These are phyloP conservation scores for Conomelus anceps DNA, from an alignment of 2,888 invertebrate species.

Conservation along the genomic window DNA sequence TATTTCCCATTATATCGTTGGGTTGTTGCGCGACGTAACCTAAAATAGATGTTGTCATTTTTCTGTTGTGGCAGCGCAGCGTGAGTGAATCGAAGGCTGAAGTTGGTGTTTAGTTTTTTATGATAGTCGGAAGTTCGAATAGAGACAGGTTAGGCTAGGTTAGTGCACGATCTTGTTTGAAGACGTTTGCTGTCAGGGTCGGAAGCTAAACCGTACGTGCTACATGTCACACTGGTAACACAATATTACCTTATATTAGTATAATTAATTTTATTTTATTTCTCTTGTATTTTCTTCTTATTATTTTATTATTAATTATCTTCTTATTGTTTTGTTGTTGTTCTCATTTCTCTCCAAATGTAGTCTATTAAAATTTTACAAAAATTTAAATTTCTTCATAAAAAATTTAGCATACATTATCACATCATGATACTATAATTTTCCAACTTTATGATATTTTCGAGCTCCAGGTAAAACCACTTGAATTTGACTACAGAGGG, in stretches of 20 bases:
- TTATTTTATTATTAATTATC: no score
- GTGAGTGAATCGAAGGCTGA: not conserved
- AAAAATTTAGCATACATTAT: no score
- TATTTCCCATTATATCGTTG: no score
- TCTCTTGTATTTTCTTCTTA: not conserved
- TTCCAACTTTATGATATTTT: no score
- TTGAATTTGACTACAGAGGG: no score
- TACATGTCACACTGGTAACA: not conserved
- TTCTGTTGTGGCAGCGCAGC: not conserved
- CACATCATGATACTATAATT: no score
- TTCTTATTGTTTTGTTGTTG: no score
- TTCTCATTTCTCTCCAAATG: no score
- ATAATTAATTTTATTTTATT: not conserved
- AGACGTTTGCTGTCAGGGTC: not conserved
- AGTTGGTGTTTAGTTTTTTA: not conserved
- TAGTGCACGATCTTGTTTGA: not conserved
- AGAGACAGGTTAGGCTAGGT: not conserved
- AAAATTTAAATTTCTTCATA: no score
- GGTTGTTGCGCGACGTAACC: no score
- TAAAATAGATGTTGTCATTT: not conserved
- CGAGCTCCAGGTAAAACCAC: no score
- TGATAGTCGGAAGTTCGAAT: not conserved
- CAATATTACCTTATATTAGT: not conserved
- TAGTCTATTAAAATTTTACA: no score
- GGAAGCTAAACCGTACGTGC: not conserved